Base-by-base conservation (phyloP, 1,140 invertebrate species). In the Nixonia krombeini region DNA sequence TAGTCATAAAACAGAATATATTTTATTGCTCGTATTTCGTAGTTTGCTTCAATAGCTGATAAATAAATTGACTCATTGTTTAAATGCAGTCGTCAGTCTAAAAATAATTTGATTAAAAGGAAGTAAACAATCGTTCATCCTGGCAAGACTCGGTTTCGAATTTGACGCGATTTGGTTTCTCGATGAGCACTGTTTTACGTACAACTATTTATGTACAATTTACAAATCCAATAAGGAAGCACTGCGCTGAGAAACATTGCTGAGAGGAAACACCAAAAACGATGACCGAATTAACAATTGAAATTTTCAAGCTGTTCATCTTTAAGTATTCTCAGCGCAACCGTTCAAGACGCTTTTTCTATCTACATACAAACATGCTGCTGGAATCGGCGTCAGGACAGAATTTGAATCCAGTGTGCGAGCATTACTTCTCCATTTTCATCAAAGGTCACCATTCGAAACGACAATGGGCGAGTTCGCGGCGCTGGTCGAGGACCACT, bases 401-500 rank as follows among this genome's bases (percentile, higher is more conserved):
- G 18, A 40, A 40, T 18, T 18, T 10, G 15, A 29, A 29, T 18
- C 2, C n/a, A 2, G 7, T 7, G 9, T 35, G 21, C 21, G 21
- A 21, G 6, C 13, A 12, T 10, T 35, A 13, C 13, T 42, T 23
- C 10, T 29, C n/a, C 2, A 28, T 28, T 28, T 42, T 31, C 9
- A 66, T 81, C 74, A 83, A 37, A 80, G 73, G 37, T 83, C 78
- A 40, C 80, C 82, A 41, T 85, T 84, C 7, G 79, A 75, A 4
- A 84, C 74, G 1, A 74, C 69, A 47, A 84, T 80, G 10, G 81
- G 74, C 13, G 56, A 50, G 53, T 62, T 75, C 3, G 71, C 50
- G 37, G 65, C 72, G 26, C 50, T 76, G 18, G 58, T 73, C 35
- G 61, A 63, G 33, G 80, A 59, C 89, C 89, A 90, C 76, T 90